Evolutionary conservation across 2,797 vertebrate species (phyloP), one percentile per base, ranked within the genome.

Genomic region (Hydrocynus forskahlii): DNA sequence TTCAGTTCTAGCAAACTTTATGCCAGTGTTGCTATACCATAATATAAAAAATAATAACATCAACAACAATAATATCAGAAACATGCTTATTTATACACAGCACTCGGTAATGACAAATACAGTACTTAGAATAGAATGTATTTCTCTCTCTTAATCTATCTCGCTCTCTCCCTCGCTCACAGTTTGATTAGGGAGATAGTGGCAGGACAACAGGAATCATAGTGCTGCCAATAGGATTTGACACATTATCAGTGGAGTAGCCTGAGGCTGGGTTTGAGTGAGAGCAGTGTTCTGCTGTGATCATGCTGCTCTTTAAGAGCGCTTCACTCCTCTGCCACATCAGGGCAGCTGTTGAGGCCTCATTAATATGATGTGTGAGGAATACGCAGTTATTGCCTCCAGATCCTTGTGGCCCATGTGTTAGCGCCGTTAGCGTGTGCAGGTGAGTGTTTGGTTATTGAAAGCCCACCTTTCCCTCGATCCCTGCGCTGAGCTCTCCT

Each of bases 201-300:
- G 54, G 68, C 68, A 76, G 68, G 73, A 80, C n/a, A 25, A 52
- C 64, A 67, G 62, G 59, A 72, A 60, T 45, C 59, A 81, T 85
- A 83, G 83, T 75, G 84, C 81, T 88, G 87, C 88, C 89, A 88
- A 91, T 87, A 88, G 89, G 88, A 91, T 88, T 78, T 92, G 91
- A 93, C 92, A 87, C 89, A 83, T 91, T 89, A 89, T 90, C 90
- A 90, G 89, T 90, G 87, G 88, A 80, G 83, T 88, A 88, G 88
- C 89, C 90, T 87, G 87, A 87, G 89, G 88, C 86, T 40, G 79
- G 87, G 85, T n/a, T 80, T 85, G 86, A 78, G 23, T 82, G 89
- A 89, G 91, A 91, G 90, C 87, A 85, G 83, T 64, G 82, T 88
- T 88, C 81, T 77, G 74, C 79, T 78, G 71, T 88, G 88, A 91